A percentile compares a stretch with the other conserved stretches of the same genome.
phyloP scores from a whole-genome alignment of 2,113 vertebrate species.

The Grallaria varia region DNA sequence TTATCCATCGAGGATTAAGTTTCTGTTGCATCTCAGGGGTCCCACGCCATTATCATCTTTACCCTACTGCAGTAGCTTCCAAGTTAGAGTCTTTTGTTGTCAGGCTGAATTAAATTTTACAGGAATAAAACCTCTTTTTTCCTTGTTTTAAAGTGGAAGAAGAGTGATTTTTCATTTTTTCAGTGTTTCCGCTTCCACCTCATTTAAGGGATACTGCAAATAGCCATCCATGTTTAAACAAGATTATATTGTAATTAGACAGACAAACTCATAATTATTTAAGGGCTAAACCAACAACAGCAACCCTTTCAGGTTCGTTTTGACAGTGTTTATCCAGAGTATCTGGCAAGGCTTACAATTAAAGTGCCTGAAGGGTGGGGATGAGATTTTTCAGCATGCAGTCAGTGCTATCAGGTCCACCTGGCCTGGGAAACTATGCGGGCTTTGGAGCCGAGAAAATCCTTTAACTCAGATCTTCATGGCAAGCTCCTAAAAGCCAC shows the following conservation, averaged over 20 bases:
- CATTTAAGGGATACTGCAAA: constrained; percentile 39
- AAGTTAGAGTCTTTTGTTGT: constrained; percentile 35
- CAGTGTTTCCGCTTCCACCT: background rate
- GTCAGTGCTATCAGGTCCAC: constrained; percentile 58
- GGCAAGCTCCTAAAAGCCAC: constrained; percentile 47
- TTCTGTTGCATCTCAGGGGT: constrained; percentile 3
- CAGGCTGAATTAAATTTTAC: constrained; percentile 49
- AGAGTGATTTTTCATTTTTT: background rate
- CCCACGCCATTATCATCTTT: constrained; percentile 7
- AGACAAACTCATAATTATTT: constrained; percentile 65
- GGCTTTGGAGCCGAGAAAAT: constrained; percentile 52
- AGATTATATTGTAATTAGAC: constrained; percentile 60
- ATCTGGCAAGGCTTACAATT: constrained; percentile 68
- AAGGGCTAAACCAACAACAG: constrained; percentile 42
- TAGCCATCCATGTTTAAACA: constrained; percentile 31
- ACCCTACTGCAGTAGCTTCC: constrained; percentile 26
- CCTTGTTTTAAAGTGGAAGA: background rate
- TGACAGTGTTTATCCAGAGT: constrained; percentile 64
- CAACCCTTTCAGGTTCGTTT: constrained; percentile 49
- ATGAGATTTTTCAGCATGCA: constrained; percentile 62
- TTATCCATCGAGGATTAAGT: background rate
- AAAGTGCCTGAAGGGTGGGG: constrained; percentile 58
- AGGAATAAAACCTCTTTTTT: background rate
- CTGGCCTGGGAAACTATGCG: constrained; percentile 66
- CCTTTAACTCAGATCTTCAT: constrained; percentile 65